Percentiles rank a stretch among this genome's conserved stretches.
Evolutionary conservation across 2,888 invertebrate genomes (phyloP).

Genomic region (Torymus aiolomorphi): DNA sequence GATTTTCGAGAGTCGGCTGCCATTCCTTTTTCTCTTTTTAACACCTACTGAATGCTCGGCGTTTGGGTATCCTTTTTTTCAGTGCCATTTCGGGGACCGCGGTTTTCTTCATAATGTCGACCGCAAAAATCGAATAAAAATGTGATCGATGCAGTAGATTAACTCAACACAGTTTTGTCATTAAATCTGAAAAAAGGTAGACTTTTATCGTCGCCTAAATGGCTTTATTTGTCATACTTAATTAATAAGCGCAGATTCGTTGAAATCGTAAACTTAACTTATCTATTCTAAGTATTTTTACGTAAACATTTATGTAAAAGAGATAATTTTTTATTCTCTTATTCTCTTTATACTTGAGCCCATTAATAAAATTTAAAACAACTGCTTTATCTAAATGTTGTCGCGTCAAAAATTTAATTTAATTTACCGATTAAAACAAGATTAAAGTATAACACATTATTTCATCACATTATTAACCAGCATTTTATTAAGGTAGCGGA

Average conservation of each 20-base stretch:
- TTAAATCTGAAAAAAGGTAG: constrained; percentile 42
- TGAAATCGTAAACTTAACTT: constrained; percentile 22
- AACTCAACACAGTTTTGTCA: constrained; percentile 57
- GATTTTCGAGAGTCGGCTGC: constrained; percentile 12
- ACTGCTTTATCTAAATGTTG: no score
- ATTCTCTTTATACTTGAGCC: no score
- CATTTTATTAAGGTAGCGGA: no score
- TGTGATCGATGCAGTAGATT: constrained; percentile 54
- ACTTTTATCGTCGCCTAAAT: constrained; percentile 34
- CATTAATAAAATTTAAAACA: no score
- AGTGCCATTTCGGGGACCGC: constrained; percentile 7
- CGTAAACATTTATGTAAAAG: neutral
- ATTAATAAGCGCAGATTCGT: constrained; percentile 16
- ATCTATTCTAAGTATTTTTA: neutral
- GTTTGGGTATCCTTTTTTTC: constrained; percentile 3
- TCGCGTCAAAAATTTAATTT: no score
- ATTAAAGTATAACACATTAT: no score
- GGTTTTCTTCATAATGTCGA: constrained; percentile 46
- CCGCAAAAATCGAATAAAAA: constrained; percentile 41
- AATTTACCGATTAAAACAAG: no score
- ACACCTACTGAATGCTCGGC: constrained; percentile 40
- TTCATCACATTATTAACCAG: no score
- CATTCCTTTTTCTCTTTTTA: constrained; percentile 24
- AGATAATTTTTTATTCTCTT: no score
- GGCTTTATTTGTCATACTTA: constrained; percentile 41